A percentile compares a stretch with the other conserved stretches of the same genome.
Conservation (phyloP, 2,113 vertebrate species). For the Halichoeres trimaculatus region DNA sequence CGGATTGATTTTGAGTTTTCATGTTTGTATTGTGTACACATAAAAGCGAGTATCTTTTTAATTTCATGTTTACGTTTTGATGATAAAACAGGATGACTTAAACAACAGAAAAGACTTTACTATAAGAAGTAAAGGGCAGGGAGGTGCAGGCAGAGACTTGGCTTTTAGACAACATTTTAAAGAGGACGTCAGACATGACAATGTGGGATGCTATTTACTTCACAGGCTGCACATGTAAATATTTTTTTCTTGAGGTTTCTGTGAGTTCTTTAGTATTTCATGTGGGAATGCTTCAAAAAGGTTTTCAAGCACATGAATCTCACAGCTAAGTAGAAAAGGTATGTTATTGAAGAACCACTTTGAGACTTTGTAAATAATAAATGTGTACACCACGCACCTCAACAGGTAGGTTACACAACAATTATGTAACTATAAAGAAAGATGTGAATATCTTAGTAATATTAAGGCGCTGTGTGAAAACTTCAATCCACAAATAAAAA, state of each 20-base stretch:
- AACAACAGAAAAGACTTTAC: not conserved
- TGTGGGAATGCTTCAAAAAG: conserved; percentile 5
- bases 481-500: not conserved
- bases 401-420: conserved; percentile 1
- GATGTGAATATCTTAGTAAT: not conserved
- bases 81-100: conserved; percentile 8
- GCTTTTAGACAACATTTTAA: not conserved
- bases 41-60: not conserved
- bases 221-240: not conserved
- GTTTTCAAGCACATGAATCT: not conserved
- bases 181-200: conserved; percentile 2
- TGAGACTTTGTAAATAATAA: not conserved
- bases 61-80: conserved; percentile 8
- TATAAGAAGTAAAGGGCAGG: conserved; percentile 1
- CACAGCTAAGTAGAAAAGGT: conserved; percentile 6
- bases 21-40: conserved; percentile 15
- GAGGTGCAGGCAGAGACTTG: conserved; percentile 6
- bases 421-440: not conserved
- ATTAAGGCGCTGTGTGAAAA: not conserved
- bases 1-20: conserved; percentile 16
- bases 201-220: conserved; percentile 31
- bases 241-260: conserved; percentile 6
- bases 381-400: conserved; percentile 14
- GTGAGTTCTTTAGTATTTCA: conserved; percentile 22
- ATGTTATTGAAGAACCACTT: not conserved